These are phyloP conservation scores for Thunnus maccoyii DNA, from an alignment of 2,113 vertebrate genomes.

Conservation along the genomic window DNA sequence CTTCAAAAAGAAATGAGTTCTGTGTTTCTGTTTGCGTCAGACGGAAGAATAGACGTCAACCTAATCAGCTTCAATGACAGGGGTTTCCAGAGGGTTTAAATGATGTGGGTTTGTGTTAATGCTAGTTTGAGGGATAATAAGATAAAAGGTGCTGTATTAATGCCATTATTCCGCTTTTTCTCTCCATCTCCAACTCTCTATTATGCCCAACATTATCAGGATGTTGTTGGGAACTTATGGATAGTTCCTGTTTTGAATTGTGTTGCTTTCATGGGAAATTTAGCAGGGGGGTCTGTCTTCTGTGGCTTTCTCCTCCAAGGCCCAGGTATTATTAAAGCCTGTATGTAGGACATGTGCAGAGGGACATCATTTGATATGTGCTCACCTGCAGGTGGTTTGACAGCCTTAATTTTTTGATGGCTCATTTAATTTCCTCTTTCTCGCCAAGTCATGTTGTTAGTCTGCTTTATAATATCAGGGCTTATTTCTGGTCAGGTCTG, in stretches of 20 bases:
- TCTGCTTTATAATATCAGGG: not conserved
- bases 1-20: conserved; percentile 32
- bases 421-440: conserved; percentile 12
- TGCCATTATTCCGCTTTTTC: not conserved
- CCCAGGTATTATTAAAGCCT: not conserved
- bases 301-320: not conserved
- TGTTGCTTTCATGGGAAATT: conserved; percentile 3
- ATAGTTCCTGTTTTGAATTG: not conserved
- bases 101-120: not conserved
- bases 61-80: not conserved
- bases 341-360: conserved; percentile 15
- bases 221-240: not conserved
- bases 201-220: no score
- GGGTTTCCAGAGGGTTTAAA: not conserved
- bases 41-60: not conserved
- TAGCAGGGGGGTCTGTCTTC: not conserved
- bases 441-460: not conserved
- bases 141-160: not conserved
- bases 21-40: conserved; percentile 57
- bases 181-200: not conserved
- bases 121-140: not conserved
- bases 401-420: not conserved
- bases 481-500: not conserved
- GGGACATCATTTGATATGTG: conserved; percentile 12
- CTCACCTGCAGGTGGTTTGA: not conserved